phyloP scores from a whole-genome alignment of 2,888 invertebrate species.

The Conomelus anceps region DNA sequence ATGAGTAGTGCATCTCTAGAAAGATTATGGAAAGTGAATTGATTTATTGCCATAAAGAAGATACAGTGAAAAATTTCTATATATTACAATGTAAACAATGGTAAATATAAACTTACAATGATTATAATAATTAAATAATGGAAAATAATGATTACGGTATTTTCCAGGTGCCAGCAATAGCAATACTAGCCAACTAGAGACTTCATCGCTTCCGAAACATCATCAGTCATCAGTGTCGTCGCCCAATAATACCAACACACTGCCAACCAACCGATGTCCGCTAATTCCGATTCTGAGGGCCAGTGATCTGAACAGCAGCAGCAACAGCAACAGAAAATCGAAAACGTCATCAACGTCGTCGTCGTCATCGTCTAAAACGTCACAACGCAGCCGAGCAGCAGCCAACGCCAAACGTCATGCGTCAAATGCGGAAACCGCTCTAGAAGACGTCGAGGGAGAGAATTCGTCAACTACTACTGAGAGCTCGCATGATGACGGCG shows the following conservation, averaged over 20 bases:
- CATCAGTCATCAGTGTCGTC: neutral
- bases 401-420: neutral
- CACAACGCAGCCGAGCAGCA: neutral
- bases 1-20: no score
- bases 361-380: neutral
- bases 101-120: no score
- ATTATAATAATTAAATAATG: no score
- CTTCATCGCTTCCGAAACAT: neutral
- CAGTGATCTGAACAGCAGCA: neutral
- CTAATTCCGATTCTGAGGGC: neutral
- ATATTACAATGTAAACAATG: no score
- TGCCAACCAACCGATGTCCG: neutral
- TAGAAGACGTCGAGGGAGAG: slow-evolving; percentile 41
- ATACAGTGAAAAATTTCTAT: no score
- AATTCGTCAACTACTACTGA: slow-evolving; percentile 65
- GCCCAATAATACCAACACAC: neutral
- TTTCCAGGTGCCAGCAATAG: no score
- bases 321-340: neutral
- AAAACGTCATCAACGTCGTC: neutral
- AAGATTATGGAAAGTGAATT: no score
- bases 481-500: slow-evolving; percentile 55
- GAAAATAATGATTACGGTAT: no score
- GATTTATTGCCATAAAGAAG: no score
- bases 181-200: neutral
- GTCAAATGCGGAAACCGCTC: no score